phyloP scores from a whole-genome alignment of 2,113 vertebrate genomes.

The Gallinago jamesoni region DNA sequence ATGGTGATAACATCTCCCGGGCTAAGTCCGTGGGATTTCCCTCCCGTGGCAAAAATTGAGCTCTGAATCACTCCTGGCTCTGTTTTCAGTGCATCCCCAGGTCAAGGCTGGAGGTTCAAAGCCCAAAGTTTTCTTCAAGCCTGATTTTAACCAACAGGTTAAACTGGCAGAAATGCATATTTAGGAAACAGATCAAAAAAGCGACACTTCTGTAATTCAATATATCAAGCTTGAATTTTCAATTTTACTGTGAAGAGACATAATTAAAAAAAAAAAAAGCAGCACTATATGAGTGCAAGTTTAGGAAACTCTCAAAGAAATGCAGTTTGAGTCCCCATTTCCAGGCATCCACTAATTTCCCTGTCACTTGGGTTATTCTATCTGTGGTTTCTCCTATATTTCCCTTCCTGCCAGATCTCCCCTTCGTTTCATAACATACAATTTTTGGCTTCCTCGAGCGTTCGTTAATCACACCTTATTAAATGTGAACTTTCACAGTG shows the following conservation, averaged over 20 bases:
- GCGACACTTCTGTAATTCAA: background rate
- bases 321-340: background rate
- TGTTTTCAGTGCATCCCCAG: background rate
- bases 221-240: background rate
- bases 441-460: conserved; percentile 54
- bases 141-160: background rate
- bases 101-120: background rate
- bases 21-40: conserved; percentile 9
- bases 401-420: conserved; percentile 42
- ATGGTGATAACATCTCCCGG: background rate
- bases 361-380: background rate
- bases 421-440: conserved; percentile 20
- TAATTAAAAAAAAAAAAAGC: background rate
- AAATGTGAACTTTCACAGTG: conserved; percentile 65
- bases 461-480: conserved; percentile 64
- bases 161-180: background rate
- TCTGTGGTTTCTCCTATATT: conserved; percentile 43
- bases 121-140: background rate
- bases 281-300: background rate
- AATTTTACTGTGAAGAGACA: background rate
- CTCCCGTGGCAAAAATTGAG: background rate
- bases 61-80: background rate
- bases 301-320: background rate
- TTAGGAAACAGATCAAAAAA: background rate
- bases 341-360: conserved; percentile 1